phyloP scores from a whole-genome alignment of 2,888 invertebrate genomes.

The Mesochorus sp. region DNA sequence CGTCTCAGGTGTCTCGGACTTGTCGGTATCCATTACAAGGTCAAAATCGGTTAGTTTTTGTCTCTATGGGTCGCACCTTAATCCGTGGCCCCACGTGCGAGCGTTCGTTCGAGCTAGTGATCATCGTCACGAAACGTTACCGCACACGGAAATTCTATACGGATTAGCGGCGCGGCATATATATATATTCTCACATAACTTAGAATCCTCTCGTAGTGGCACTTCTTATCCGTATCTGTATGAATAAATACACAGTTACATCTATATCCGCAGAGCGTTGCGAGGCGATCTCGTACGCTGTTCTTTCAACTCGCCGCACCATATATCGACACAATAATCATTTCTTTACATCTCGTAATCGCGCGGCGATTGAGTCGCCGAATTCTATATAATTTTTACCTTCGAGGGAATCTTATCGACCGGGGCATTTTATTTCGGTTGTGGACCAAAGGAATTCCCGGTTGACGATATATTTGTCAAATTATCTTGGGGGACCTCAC shows the following conservation, averaged over 20 bases:
- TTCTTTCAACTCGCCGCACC: constrained; percentile 31
- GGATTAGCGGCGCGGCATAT: constrained; percentile 54
- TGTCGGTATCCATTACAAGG: constrained; percentile 55
- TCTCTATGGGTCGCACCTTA: constrained; percentile 31
- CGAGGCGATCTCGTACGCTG: not conserved
- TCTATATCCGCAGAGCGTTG: constrained; percentile 3
- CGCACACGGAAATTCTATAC: constrained; percentile 34
- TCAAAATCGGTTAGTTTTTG: constrained; percentile 32
- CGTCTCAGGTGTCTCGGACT: not conserved
- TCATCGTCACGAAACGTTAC: constrained; percentile 3
- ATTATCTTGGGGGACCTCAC: constrained; percentile 29
- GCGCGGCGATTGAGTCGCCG: not conserved
- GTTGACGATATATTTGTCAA: constrained; percentile 32
- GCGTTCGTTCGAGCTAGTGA: constrained; percentile 8
- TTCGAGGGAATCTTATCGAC: constrained; percentile 35
- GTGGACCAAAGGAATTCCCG: constrained; percentile 21
- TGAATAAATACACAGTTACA: constrained; percentile 5
- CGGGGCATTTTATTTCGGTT: constrained; percentile 8
- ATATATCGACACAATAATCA: too few relatives aligned
- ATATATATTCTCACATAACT: constrained; percentile 48
- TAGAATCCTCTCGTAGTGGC: constrained; percentile 7
- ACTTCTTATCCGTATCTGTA: constrained; percentile 49
- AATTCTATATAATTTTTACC: not conserved
- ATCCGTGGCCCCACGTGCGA: constrained; percentile 8
- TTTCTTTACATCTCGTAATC: constrained; percentile 30